Conservation (phyloP, 2,797 vertebrate species). For the Lates japonicus region DNA sequence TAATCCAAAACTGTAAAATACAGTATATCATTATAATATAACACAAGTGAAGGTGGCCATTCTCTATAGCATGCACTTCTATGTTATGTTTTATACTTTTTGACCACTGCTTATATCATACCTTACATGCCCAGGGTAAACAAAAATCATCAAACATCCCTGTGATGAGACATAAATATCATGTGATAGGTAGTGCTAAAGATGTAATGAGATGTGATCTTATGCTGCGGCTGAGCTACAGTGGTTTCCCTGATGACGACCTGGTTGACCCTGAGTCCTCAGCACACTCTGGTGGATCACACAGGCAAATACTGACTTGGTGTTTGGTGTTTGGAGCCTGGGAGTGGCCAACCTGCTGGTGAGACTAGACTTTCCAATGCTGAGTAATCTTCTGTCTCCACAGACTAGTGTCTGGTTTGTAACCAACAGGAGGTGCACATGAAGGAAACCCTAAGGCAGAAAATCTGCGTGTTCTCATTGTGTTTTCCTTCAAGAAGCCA, state of each 20-base stretch:
- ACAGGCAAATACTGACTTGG: conserved; percentile 60
- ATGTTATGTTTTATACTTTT: too few species aligned
- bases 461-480: conserved; percentile 30
- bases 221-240: conserved; percentile 17
- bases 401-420: conserved; percentile 37
- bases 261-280: conserved; percentile 69
- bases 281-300: conserved; percentile 75
- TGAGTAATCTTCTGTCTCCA: conserved; percentile 57
- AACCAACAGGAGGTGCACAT: conserved; percentile 40
- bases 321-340: conserved; percentile 53
- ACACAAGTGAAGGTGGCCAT: neutral
- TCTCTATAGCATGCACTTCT: neutral
- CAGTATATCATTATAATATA: neutral
- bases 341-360: conserved; percentile 57
- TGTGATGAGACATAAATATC: conserved; percentile 3
- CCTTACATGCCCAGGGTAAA: neutral
- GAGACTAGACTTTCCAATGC: conserved; percentile 68
- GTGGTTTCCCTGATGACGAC: conserved; percentile 29
- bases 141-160: neutral
- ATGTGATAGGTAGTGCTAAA: neutral
- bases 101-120: neutral
- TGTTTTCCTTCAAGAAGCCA: conserved; percentile 24
- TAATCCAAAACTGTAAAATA: neutral
- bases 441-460: conserved; percentile 34
- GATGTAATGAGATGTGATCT: conserved; percentile 23